A percentile compares a stretch with the other conserved stretches of the same genome.
phyloP scores from a whole-genome alignment of 2,113 vertebrate genomes.

The Erinaceus europaeus region DNA sequence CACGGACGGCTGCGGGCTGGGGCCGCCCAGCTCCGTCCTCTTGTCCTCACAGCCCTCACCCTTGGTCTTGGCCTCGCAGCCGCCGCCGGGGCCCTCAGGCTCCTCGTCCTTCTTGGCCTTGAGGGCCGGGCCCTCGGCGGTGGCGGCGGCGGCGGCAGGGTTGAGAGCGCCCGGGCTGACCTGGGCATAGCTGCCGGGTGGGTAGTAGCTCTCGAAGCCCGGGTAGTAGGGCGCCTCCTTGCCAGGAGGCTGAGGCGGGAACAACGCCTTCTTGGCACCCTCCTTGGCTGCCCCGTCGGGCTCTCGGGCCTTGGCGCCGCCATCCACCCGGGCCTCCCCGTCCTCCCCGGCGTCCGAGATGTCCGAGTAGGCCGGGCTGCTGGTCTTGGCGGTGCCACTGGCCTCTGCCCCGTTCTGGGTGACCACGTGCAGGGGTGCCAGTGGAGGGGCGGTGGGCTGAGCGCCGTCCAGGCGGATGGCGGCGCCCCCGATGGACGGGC shows the following conservation, averaged over 20 bases:
- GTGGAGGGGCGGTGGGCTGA: slow-evolving; percentile 88
- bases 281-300: slow-evolving; percentile 93
- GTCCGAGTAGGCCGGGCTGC: slow-evolving; percentile 97
- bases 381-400: slow-evolving; percentile 95
- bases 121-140: slow-evolving; percentile 83
- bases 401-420: slow-evolving; percentile 97
- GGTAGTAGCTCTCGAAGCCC: slow-evolving; percentile 95
- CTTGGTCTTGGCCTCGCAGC: slow-evolving; percentile 89
- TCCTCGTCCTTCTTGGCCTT: slow-evolving; percentile 96
- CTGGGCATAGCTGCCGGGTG: slow-evolving; percentile 93
- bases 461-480: slow-evolving; percentile 91
- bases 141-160: slow-evolving; percentile 76
- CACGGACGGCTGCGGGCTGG: slow-evolving; percentile 93
- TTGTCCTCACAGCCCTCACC: slow-evolving; percentile 91
- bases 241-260: slow-evolving; percentile 89
- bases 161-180: slow-evolving; percentile 90
- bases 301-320: slow-evolving; percentile 87
- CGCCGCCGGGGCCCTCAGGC: too few species aligned
- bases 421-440: slow-evolving; percentile 91
- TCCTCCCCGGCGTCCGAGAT: slow-evolving; percentile 98
- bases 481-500: slow-evolving; percentile 93
- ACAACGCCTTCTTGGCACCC: slow-evolving; percentile 95
- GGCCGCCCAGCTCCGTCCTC: slow-evolving; percentile 85
- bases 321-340: slow-evolving; percentile 93
- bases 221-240: slow-evolving; percentile 95